Conservation (phyloP, 1,140 invertebrate genomes). For the Araneus ventricosus region DNA sequence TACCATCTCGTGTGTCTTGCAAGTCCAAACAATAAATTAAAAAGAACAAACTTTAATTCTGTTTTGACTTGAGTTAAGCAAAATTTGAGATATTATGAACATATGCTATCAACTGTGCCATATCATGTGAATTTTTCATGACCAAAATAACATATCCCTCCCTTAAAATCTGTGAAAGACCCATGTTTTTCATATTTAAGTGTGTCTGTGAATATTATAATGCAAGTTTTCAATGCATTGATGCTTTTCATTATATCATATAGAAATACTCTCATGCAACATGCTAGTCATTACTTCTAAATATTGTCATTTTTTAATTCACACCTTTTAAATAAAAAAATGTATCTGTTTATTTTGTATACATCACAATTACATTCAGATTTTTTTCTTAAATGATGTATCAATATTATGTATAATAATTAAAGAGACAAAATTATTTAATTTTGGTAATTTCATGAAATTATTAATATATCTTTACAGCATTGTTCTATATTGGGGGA, state of each 20-base stretch:
- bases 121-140: constrained; percentile 2
- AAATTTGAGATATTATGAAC: not conserved
- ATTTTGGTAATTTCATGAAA: too few relatives aligned
- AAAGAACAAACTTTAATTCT: too few relatives aligned
- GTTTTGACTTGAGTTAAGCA: too few relatives aligned
- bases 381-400: too few relatives aligned
- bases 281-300: constrained; percentile 25
- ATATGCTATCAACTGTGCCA: not conserved
- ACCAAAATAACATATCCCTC: not conserved
- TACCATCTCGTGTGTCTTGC: too few relatives aligned
- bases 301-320: not conserved
- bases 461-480: too few relatives aligned
- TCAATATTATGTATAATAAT: too few relatives aligned
- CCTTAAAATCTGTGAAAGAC: not conserved
- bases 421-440: too few relatives aligned
- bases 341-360: not conserved
- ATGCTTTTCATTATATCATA: constrained; percentile 18
- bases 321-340: not conserved
- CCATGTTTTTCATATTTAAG: not conserved
- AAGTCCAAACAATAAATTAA: too few relatives aligned
- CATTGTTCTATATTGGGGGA: not conserved
- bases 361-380: not conserved
- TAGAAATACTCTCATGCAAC: constrained; percentile 2
- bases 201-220: not conserved
- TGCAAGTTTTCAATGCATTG: not conserved